Evolutionary conservation across 2,797 vertebrate genomes (phyloP).

Genomic region (Champsocephalus gunnari): DNA sequence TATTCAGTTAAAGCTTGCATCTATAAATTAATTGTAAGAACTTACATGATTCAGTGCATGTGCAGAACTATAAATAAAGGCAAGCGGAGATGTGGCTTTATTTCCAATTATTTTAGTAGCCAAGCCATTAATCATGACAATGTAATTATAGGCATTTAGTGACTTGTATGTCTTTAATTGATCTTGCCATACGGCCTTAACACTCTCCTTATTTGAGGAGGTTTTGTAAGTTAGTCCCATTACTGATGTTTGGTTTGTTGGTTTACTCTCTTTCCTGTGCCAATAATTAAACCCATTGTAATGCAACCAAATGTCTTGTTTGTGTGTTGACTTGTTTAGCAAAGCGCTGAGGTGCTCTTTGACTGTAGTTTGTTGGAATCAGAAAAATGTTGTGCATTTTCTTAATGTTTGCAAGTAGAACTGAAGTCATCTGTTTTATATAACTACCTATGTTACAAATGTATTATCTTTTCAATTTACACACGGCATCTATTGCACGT

Average conservation of each 20-base stretch:
- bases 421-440: background rate
- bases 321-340: conserved; percentile 19
- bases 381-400: background rate
- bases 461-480: too few relatives aligned
- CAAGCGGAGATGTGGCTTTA: conserved; percentile 20
- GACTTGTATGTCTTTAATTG: conserved; percentile 26
- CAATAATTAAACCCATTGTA: conserved; percentile 13
- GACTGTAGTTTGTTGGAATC: conserved; percentile 5
- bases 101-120: conserved; percentile 43
- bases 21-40: conserved; percentile 35
- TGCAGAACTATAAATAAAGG: conserved; percentile 46
- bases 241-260: conserved; percentile 18
- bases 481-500: too few relatives aligned
- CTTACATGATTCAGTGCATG: conserved; percentile 31
- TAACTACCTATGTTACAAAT: too few relatives aligned
- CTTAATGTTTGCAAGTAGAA: background rate
- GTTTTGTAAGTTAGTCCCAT: background rate
- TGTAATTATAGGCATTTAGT: conserved; percentile 42
- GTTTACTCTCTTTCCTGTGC: background rate
- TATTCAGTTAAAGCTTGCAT: conserved; percentile 43
- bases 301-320: conserved; percentile 37
- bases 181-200: background rate
- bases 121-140: conserved; percentile 49
- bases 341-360: conserved; percentile 9
- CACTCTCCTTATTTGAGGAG: background rate